Conservation (phyloP, 2,888 invertebrate species). For the Ophion ventricosus region DNA sequence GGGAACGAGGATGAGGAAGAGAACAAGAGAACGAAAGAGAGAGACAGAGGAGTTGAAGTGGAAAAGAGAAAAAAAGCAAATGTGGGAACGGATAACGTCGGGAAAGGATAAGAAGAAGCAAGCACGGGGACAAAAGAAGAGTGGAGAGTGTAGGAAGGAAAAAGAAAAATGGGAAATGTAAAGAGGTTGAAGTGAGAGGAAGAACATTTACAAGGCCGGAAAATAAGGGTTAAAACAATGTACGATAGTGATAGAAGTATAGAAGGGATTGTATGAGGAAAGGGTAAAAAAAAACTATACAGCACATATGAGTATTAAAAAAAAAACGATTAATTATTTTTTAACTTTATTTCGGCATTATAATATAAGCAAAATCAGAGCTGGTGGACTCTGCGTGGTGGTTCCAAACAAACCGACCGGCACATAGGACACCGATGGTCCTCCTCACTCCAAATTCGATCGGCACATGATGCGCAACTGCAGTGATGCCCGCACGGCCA, state of each 20-base stretch:
- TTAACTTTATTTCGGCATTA: too few relatives aligned
- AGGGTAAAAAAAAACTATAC: too few relatives aligned
- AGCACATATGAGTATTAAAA: too few relatives aligned
- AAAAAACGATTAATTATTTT: too few relatives aligned
- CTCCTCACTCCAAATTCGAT: background rate
- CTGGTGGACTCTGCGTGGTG: background rate
- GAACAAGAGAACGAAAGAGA: background rate
- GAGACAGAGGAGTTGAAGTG: background rate
- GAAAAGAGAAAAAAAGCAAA: conserved; percentile 6
- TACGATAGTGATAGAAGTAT: background rate
- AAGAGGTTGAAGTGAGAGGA: conserved; percentile 2
- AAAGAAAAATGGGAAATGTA: conserved; percentile 6
- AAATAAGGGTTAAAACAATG: conserved; percentile 9
- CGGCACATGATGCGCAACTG: background rate
- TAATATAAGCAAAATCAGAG: too few relatives aligned
- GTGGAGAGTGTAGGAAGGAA: background rate
- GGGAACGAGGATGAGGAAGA: conserved; percentile 1
- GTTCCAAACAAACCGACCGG: background rate
- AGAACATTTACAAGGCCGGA: conserved; percentile 1
- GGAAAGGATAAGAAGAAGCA: background rate
- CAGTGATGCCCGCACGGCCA: background rate
- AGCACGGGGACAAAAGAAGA: conserved; percentile 1
- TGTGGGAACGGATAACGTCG: too few relatives aligned
- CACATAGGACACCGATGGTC: conserved; percentile 11
- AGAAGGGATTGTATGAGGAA: too few relatives aligned